These are phyloP conservation scores for Leucoraja ocellata DNA, from an alignment of 2,797 vertebrate genomes.

Conservation along the genomic window DNA sequence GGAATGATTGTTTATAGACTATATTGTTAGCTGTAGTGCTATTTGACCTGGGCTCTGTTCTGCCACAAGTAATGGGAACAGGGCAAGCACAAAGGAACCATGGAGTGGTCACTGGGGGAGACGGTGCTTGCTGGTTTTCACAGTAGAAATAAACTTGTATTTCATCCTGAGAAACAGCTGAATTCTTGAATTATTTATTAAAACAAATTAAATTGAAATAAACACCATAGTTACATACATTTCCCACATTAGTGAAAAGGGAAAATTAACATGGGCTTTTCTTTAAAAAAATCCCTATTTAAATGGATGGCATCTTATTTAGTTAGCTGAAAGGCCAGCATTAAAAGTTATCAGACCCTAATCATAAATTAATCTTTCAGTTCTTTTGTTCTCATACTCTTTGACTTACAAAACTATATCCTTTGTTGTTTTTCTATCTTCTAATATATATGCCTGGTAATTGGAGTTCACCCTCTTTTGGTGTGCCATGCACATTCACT, in stretches of 20 bases:
- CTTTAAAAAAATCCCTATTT: slow-evolving; percentile 3
- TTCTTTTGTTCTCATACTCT: not conserved
- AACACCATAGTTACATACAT: not conserved
- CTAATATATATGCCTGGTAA: not conserved
- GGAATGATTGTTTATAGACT: slow-evolving; percentile 35
- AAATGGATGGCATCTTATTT: not conserved
- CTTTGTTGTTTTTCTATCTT: not conserved
- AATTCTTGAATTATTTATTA: slow-evolving; percentile 26
- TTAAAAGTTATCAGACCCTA: not conserved
- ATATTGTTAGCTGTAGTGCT: slow-evolving; percentile 36
- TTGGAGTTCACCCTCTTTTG: no score
- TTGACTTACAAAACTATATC: not conserved
- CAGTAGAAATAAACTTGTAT: slow-evolving; percentile 23
- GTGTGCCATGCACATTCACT: no score
- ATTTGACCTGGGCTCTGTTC: slow-evolving; percentile 34
- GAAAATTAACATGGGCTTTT: not conserved
- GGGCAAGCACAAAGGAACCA: slow-evolving; percentile 24
- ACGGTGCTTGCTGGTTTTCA: slow-evolving; percentile 13
- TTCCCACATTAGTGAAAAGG: not conserved
- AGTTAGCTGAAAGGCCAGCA: not conserved
- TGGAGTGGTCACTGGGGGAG: slow-evolving; percentile 19
- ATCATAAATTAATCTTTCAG: slow-evolving; percentile 13
- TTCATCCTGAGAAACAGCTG: slow-evolving; percentile 29
- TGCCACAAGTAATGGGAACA: slow-evolving; percentile 32
- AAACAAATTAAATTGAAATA: slow-evolving; percentile 20